Evolutionary conservation across 2,113 vertebrate species (phyloP), one percentile per base, ranked within the genome.

Genomic region (Chaetops frenatus): DNA sequence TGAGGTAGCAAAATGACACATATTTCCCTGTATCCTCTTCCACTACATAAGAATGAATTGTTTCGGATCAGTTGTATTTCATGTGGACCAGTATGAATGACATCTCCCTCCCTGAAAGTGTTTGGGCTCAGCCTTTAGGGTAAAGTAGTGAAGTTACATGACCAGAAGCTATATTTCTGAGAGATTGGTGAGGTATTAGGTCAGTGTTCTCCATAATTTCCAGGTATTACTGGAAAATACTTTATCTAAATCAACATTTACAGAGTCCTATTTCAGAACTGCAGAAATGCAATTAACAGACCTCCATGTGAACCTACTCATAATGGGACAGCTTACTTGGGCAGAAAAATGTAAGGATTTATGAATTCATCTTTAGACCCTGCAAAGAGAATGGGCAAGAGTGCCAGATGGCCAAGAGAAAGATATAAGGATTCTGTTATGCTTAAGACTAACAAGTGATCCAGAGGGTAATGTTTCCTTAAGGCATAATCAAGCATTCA

Each of bases 401-500:
- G 44, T 78, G 51, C 72, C 91, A 94, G 72, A 93, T 89, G 80
- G 91, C 67, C 45, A 92, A 74, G 31, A 51, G 69, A 61, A 92
- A 84, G 83, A 60, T 88, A 60, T 28, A 57, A 90, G 25, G 33
- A 78, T 22, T 67, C 44, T 94, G 35, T 36, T 95, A 81, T 92
- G 40, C 53, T 88, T 91, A 90, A 94, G 51, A 71, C 56, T 90
- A 92, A 69, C 74, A 86, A 92, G 54, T 81, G 77, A 94, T 89
- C 86, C 92, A 95, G 74, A 90, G 88, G 47, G 62, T 88, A 94
- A 95, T 80, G 56, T 92, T 97, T 93, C 88, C 91, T 95, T 92
- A 88, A 94, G 91, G 92, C 91, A 96, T 92, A 90, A 92, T 95
- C 79, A 96, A 81, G 67, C 54, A 96, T 95, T 96, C 88, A 95